phyloP scores from a whole-genome alignment of 37 sponge, comb jelly and placozoan species.

The Hormiphora californensis region DNA sequence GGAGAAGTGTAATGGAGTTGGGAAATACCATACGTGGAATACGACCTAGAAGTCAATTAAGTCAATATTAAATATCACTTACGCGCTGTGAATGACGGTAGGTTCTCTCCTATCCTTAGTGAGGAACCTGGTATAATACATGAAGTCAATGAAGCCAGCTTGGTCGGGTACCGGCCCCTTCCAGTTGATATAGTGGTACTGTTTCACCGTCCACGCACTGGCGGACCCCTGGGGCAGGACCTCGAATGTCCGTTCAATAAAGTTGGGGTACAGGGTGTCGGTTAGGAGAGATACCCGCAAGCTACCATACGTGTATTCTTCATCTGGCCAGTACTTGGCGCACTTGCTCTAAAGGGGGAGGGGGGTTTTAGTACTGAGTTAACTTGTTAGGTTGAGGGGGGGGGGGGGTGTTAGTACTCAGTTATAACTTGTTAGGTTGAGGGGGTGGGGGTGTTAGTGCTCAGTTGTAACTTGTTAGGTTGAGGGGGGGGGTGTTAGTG shows the following conservation, averaged over 20 bases:
- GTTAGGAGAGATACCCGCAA: neutral
- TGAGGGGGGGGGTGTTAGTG: too few species aligned
- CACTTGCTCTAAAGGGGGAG: constrained; percentile 1
- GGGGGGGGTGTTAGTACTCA: too few species aligned
- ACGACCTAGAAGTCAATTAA: too few species aligned
- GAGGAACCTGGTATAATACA: constrained; percentile 29
- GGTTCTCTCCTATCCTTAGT: constrained; percentile 16
- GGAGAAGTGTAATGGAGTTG: too few species aligned
- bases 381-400: too few species aligned
- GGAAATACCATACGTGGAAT: too few species aligned
- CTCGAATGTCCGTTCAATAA: constrained; percentile 30
- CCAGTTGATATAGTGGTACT: constrained; percentile 35
- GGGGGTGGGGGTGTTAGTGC: too few species aligned
- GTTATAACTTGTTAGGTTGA: too few species aligned
- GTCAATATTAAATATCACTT: neutral
- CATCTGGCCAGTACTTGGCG: constrained; percentile 50
- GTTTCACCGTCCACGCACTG: neutral
- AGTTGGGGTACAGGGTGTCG: constrained; percentile 10
- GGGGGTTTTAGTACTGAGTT: too few species aligned
- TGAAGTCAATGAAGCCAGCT: constrained; percentile 45
- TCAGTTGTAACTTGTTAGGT: too few species aligned
- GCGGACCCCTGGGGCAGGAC: neutral
- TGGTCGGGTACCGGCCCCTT: constrained; percentile 42
- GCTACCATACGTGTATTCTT: constrained; percentile 42
- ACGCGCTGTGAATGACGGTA: constrained; percentile 30